Percentiles rank a stretch among this genome's conserved stretches.
These are phyloP conservation scores for Neotoxoptera formosana DNA, from an alignment of 1,140 invertebrate genomes.

Conservation along the genomic window DNA sequence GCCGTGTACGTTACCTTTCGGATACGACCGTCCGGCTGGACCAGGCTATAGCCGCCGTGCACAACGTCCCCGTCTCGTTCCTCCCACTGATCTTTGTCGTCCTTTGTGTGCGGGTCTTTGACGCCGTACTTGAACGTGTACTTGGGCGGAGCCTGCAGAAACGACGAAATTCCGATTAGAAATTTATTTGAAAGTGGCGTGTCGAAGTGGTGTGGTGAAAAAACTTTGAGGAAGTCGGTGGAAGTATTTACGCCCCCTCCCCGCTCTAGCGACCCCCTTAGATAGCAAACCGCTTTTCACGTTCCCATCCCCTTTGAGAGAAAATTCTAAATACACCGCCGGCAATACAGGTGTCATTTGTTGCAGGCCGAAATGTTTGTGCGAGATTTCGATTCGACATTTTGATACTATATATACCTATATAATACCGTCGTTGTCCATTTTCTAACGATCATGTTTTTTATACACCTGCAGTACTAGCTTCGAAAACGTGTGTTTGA, in stretches of 20 bases:
- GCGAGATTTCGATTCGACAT: neutral
- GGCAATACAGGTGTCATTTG: neutral
- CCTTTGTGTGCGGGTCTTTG: conserved; percentile 68
- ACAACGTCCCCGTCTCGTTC: conserved; percentile 69
- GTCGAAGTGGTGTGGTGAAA: neutral
- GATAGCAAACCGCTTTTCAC: neutral
- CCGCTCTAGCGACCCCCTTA: neutral
- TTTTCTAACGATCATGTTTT: neutral
- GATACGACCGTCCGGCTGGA: conserved; percentile 68
- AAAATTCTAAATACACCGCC: neutral
- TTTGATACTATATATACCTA: neutral
- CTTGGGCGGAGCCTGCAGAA: conserved; percentile 61
- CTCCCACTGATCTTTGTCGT: conserved; percentile 71
- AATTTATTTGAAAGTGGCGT: neutral
- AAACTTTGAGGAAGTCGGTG: neutral
- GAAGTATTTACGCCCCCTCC: neutral
- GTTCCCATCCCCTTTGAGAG: too few relatives aligned
- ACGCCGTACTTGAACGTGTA: conserved; percentile 68
- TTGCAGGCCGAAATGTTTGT: neutral
- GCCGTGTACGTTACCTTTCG: conserved; percentile 70
- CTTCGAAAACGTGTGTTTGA: neutral
- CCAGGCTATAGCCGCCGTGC: conserved; percentile 63
- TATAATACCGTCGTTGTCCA: neutral
- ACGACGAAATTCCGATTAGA: neutral
- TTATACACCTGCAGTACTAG: neutral